These are phyloP conservation scores for Carterocephalus palaemon DNA, from an alignment of 2,888 invertebrate species.

Conservation along the genomic window DNA sequence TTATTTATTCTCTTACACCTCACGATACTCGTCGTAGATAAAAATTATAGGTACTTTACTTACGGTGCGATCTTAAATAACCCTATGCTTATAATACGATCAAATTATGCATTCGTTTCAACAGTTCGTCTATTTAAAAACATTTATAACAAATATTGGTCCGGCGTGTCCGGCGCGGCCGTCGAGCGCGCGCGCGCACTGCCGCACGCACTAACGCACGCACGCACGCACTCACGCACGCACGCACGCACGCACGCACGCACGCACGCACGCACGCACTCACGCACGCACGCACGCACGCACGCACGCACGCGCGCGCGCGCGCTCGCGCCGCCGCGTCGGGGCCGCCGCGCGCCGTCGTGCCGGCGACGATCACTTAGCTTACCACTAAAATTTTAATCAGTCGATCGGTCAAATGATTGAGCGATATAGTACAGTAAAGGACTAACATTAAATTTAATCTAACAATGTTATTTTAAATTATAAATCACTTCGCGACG, in stretches of 20 bases:
- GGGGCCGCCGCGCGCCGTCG: slow-evolving; percentile 37
- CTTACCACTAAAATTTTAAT: slow-evolving; percentile 79
- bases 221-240: too few species aligned
- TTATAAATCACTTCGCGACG: slow-evolving; percentile 73
- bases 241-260: too few species aligned
- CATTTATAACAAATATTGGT: slow-evolving; percentile 69
- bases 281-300: too few species aligned
- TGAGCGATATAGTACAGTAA: slow-evolving; percentile 79
- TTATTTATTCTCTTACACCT: slow-evolving; percentile 68
- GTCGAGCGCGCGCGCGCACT: too few species aligned
- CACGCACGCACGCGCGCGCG: slow-evolving; percentile 28
- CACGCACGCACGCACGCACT: too few species aligned
- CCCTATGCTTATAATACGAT: slow-evolving; percentile 77
- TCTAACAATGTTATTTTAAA: slow-evolving; percentile 79
- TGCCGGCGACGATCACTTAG: slow-evolving; percentile 67
- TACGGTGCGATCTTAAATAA: slow-evolving; percentile 79
- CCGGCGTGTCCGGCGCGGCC: slow-evolving; percentile 41
- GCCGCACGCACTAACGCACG: too few species aligned
- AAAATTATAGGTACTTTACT: slow-evolving; percentile 77
- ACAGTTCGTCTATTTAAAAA: slow-evolving; percentile 72
- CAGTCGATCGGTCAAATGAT: slow-evolving; percentile 79
- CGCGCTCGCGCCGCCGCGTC: slow-evolving; percentile 15
- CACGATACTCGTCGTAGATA: slow-evolving; percentile 71
- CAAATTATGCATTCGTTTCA: slow-evolving; percentile 73
- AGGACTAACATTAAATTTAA: slow-evolving; percentile 79